These are phyloP conservation scores for Sebastes iracundus DNA, from an alignment of 2,797 vertebrate species.

Conservation along the genomic window DNA sequence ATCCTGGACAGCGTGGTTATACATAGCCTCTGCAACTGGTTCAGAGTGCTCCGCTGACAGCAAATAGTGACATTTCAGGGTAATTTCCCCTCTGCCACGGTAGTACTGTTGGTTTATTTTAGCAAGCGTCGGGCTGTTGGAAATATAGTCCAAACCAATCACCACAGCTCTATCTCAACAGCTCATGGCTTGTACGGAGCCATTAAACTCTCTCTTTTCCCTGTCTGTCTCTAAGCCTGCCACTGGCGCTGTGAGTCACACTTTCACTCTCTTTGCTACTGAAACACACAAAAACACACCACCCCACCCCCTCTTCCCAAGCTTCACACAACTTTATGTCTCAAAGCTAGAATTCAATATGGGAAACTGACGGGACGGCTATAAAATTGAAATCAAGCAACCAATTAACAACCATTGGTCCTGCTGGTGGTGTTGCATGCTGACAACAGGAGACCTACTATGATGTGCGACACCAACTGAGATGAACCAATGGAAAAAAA, in stretches of 20 bases:
- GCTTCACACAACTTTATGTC: not conserved
- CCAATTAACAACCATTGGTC: slow-evolving; percentile 35
- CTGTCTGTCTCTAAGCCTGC: slow-evolving; percentile 37
- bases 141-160: slow-evolving; percentile 64
- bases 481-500: slow-evolving; percentile 30
- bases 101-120: slow-evolving; percentile 60
- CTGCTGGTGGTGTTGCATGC: slow-evolving; percentile 19
- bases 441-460: slow-evolving; percentile 4
- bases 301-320: not conserved
- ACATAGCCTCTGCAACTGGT: slow-evolving; percentile 37
- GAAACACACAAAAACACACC: slow-evolving; percentile 1
- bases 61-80: slow-evolving; percentile 61
- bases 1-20: slow-evolving; percentile 32
- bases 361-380: slow-evolving; percentile 20
- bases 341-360: slow-evolving; percentile 16
- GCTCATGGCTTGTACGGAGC: slow-evolving; percentile 39
- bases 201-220: slow-evolving; percentile 44
- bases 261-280: not conserved
- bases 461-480: slow-evolving; percentile 31
- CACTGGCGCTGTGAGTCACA: slow-evolving; percentile 32
- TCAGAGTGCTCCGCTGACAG: slow-evolving; percentile 50
- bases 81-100: slow-evolving; percentile 45
- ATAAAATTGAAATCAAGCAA: slow-evolving; percentile 35
- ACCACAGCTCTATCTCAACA: slow-evolving; percentile 46
- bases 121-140: slow-evolving; percentile 48